Evolutionary conservation across 2,113 vertebrate genomes (phyloP).

Genomic region (Ptilorrhoa leucosticta): DNA sequence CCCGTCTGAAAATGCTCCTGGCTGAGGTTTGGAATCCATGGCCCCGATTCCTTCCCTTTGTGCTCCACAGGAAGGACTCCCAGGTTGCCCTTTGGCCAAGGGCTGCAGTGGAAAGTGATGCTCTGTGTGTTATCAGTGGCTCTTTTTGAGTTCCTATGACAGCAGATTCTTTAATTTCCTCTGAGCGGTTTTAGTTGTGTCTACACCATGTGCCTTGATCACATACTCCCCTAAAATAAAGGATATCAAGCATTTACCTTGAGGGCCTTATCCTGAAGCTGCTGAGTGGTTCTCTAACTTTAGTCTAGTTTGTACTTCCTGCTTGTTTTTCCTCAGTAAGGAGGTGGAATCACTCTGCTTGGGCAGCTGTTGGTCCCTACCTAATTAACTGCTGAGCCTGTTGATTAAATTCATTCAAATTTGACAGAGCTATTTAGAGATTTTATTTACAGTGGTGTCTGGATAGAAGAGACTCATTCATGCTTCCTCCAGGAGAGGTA

Average conservation of each 20-base stretch:
- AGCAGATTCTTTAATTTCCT: not conserved
- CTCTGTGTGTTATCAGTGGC: not conserved
- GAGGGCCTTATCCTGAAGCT: not conserved
- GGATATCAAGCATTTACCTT: no score
- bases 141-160: rapidly evolving
- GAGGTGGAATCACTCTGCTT: not conserved
- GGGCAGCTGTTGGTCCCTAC: not conserved
- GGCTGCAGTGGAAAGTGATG: not conserved
- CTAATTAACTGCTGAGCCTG: not conserved
- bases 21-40: not conserved
- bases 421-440: not conserved
- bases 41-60: not conserved
- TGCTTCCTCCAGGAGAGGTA: not conserved
- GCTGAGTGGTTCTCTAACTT: not conserved
- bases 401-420: not conserved
- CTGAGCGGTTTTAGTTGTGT: not conserved
- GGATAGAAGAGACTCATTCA: not conserved
- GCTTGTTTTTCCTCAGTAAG: not conserved
- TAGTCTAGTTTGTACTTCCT: not conserved
- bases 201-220: not conserved
- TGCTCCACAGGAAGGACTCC: not conserved
- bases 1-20: not conserved
- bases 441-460: not conserved
- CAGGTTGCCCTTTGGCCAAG: not conserved
- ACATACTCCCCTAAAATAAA: not conserved